Evolutionary conservation across 2,797 vertebrate species (phyloP).

Genomic region (Pseudochirops cupreus): DNA sequence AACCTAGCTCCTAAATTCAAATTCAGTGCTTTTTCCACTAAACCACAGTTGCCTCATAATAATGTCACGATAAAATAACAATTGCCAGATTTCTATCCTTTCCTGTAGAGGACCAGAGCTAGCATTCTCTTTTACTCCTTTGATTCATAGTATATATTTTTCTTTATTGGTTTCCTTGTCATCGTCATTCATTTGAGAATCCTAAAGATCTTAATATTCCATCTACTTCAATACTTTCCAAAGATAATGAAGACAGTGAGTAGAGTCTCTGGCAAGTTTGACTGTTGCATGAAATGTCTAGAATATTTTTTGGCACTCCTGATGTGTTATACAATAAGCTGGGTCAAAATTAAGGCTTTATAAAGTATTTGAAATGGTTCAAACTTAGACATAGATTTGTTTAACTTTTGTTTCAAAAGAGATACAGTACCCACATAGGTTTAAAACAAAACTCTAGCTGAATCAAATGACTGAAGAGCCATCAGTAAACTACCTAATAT

Average conservation of each 20-base stretch:
- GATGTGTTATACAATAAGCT: neutral
- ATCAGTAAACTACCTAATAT: neutral
- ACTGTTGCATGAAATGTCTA: neutral
- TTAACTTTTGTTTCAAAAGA: neutral
- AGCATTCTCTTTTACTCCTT: neutral
- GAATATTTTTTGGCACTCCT: neutral
- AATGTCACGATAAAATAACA: neutral
- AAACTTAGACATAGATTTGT: neutral
- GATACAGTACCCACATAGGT: neutral
- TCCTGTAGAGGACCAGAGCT: neutral
- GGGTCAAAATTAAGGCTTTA: neutral
- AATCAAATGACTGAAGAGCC: neutral
- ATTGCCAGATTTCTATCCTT: neutral
- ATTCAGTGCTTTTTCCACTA: neutral
- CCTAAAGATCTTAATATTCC: neutral
- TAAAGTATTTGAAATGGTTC: neutral
- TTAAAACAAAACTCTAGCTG: neutral
- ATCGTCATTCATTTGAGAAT: neutral
- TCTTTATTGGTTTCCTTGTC: neutral
- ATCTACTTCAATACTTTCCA: neutral
- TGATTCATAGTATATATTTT: neutral
- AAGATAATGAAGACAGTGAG: neutral
- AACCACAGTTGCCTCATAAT: neutral
- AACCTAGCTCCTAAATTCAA: neutral
- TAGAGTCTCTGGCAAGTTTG: neutral